A percentile compares a stretch with the other conserved stretches of the same genome.
Conservation (phyloP, 2,113 vertebrate species). For the Pica pica region DNA sequence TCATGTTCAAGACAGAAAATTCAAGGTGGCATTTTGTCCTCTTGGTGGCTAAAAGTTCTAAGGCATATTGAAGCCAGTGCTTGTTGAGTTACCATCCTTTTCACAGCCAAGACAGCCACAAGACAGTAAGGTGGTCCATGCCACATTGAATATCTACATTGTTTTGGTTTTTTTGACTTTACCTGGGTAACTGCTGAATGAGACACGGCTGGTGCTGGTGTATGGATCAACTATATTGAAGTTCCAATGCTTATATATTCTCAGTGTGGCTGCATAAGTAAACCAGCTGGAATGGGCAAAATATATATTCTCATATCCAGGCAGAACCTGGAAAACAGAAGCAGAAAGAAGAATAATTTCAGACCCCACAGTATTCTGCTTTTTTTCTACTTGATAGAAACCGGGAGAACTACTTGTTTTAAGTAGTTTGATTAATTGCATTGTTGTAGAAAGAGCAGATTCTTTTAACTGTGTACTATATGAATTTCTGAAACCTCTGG, state of each 20-base stretch:
- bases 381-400: neutral
- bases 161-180: neutral
- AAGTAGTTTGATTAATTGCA: neutral
- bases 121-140: neutral
- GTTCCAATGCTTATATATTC: conserved; percentile 93
- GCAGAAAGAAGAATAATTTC: neutral
- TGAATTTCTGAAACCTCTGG: neutral
- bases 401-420: neutral
- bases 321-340: conserved; percentile 79
- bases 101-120: neutral
- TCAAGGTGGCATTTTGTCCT: neutral
- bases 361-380: neutral
- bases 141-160: neutral
- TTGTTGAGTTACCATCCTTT: neutral
- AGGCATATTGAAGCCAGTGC: neutral
- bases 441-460: neutral
- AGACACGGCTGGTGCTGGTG: conserved; percentile 77
- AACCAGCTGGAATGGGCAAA: conserved; percentile 96
- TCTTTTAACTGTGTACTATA: neutral
- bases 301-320: conserved; percentile 89
- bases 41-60: neutral
- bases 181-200: conserved; percentile 97
- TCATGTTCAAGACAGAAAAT: neutral
- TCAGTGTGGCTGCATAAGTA: conserved; percentile 85
- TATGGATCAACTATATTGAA: conserved; percentile 78